Percentiles rank a stretch among this genome's conserved stretches.
Evolutionary conservation across 2,888 invertebrate species (phyloP).

Genomic region (Globia sparganii): DNA sequence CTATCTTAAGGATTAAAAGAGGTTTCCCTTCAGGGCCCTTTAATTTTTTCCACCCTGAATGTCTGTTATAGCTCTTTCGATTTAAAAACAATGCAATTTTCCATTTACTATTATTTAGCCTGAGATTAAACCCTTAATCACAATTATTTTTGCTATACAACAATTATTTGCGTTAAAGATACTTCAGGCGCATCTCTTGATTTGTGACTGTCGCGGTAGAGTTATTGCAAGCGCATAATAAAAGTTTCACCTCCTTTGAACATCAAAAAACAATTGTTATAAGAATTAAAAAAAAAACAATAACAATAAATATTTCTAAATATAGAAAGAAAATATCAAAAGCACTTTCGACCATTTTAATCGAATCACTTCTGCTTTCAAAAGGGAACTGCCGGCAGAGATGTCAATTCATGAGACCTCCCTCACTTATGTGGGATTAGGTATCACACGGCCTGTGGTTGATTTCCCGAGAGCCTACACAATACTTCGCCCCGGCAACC

Average conservation of each 20-base stretch:
- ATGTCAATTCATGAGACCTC: constrained; percentile 71
- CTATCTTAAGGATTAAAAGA: too few species aligned
- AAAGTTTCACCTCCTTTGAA: background rate
- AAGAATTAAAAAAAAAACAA: background rate
- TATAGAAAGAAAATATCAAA: background rate
- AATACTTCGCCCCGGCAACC: constrained; percentile 69
- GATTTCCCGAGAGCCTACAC: constrained; percentile 78
- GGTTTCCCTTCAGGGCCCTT: too few species aligned
- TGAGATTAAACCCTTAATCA: background rate
- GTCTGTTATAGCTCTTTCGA: background rate
- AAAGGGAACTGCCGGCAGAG: constrained; percentile 29
- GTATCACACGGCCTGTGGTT: constrained; percentile 72
- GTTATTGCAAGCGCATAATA: background rate
- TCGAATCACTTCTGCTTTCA: constrained; percentile 39
- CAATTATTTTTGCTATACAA: too few species aligned
- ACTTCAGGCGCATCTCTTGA: background rate
- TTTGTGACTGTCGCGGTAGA: background rate
- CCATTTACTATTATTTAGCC: background rate
- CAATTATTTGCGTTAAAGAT: background rate
- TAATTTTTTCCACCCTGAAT: too few species aligned
- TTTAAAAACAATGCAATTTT: background rate
- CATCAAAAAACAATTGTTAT: background rate
- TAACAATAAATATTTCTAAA: background rate
- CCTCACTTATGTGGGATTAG: constrained; percentile 70
- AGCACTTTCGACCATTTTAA: constrained; percentile 17